These are phyloP conservation scores for Epirrhoe alternata DNA, from an alignment of 2,888 invertebrate genomes.

Conservation along the genomic window DNA sequence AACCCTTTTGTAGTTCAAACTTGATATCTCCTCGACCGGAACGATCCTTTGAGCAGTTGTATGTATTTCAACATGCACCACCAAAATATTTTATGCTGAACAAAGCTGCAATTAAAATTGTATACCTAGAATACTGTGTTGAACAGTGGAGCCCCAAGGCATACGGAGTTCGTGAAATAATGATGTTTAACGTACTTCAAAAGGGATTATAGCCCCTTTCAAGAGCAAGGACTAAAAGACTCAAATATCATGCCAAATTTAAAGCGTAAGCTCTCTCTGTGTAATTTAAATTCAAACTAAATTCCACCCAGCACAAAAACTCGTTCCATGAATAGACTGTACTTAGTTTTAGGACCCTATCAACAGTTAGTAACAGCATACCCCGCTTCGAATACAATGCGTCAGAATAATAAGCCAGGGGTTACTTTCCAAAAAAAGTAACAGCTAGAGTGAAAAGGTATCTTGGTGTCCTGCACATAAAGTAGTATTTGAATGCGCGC, in stretches of 20 bases:
- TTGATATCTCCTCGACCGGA: background rate
- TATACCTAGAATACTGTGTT: constrained; percentile 12
- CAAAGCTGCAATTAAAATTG: constrained; percentile 8
- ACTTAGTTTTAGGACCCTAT: constrained; percentile 40
- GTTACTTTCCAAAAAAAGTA: constrained; percentile 53
- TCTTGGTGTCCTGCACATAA: constrained; percentile 63
- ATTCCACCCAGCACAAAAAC: constrained; percentile 27
- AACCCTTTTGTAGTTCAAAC: constrained; percentile 1
- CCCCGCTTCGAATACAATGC: constrained; percentile 39
- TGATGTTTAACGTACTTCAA: constrained; percentile 32
- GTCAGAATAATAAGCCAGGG: constrained; percentile 43
- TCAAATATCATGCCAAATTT: constrained; percentile 27
- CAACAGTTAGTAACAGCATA: constrained; percentile 41
- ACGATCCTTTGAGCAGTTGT: constrained; percentile 4
- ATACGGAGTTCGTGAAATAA: constrained; percentile 31
- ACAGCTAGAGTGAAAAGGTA: constrained; percentile 57
- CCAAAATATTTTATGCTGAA: constrained; percentile 1
- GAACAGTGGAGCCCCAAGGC: background rate
- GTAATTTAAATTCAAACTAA: constrained; percentile 27
- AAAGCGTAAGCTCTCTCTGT: constrained; percentile 20
- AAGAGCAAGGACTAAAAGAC: constrained; percentile 21
- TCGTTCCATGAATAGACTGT: constrained; percentile 37
- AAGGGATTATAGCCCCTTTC: constrained; percentile 33
- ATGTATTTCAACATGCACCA: constrained; percentile 7
- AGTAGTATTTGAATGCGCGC: constrained; percentile 62